Conservation (phyloP, 2,888 invertebrate species). For the Itoplectis maculator region DNA sequence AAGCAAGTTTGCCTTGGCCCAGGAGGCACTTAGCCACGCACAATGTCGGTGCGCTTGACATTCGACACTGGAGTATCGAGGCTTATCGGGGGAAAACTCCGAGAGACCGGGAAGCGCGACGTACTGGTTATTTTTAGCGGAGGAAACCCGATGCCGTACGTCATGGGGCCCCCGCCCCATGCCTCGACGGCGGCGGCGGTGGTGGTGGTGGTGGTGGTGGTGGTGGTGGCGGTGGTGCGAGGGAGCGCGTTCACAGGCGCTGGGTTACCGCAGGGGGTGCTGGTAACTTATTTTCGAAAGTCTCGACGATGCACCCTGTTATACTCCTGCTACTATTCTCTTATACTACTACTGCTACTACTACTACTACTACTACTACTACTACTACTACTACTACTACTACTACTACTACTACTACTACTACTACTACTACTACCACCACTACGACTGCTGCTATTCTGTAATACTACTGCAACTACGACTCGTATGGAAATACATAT, state of each 20-base stretch:
- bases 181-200: too few species aligned
- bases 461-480: too few species aligned
- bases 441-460: too few species aligned
- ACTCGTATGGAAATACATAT: too few species aligned
- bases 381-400: too few species aligned
- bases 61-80: constrained; percentile 71
- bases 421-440: not conserved
- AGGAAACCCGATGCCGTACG: constrained; percentile 77
- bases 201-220: too few species aligned
- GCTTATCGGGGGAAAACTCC: constrained; percentile 69
- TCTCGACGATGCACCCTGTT: constrained; percentile 62
- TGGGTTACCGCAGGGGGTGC: constrained; percentile 66
- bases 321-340: constrained; percentile 42
- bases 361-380: not conserved
- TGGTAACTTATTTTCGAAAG: constrained; percentile 67
- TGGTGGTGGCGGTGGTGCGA: constrained; percentile 46
- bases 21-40: constrained; percentile 67
- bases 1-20: constrained; percentile 45
- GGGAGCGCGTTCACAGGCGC: constrained; percentile 51
- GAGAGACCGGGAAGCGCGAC: constrained; percentile 44
- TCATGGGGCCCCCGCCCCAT: constrained; percentile 71
- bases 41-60: constrained; percentile 68
- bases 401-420: too few species aligned
- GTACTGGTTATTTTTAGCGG: constrained; percentile 68
- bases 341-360: constrained; percentile 1